A percentile compares a stretch with the other conserved stretches of the same genome.
These are phyloP conservation scores for Microtus oregoni DNA, from an alignment of 2,113 vertebrate genomes.

Conservation along the genomic window DNA sequence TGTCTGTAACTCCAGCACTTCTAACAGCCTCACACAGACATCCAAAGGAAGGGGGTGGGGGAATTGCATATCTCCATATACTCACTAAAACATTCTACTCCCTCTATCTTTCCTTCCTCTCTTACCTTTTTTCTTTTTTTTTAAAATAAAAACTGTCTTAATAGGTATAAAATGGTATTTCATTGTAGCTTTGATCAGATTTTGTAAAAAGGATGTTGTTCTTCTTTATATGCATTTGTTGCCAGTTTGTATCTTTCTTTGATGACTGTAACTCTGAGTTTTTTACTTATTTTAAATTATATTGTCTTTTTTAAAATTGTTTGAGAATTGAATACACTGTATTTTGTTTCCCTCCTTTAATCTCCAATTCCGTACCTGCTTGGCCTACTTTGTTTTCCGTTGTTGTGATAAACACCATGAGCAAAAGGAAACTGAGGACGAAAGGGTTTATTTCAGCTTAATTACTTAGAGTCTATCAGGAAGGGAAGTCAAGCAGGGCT, in stretches of 20 bases:
- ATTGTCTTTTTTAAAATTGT: neutral
- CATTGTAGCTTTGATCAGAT: neutral
- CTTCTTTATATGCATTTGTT: neutral
- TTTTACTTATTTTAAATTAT: neutral
- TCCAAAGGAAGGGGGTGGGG: too few species aligned
- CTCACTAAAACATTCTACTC: neutral
- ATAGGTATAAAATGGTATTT: neutral
- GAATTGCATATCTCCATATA: neutral
- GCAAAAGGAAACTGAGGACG: neutral
- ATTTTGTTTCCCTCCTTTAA: neutral
- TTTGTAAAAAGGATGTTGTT: neutral
- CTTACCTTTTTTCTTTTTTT: neutral
- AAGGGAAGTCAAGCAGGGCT: neutral
- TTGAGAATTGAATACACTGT: neutral
- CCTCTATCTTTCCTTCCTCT: neutral
- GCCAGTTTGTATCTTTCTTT: neutral
- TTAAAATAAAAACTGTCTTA: neutral
- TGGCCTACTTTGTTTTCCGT: neutral
- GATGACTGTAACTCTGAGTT: neutral
- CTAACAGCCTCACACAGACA: too few species aligned
- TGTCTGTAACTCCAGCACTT: too few species aligned
- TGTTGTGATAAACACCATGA: too few species aligned
- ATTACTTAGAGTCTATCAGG: neutral
- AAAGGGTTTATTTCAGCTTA: neutral
- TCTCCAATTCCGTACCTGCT: neutral